Evolutionary conservation across 2,888 invertebrate species (phyloP).

Genomic region (Acanthoscelides obtectus): DNA sequence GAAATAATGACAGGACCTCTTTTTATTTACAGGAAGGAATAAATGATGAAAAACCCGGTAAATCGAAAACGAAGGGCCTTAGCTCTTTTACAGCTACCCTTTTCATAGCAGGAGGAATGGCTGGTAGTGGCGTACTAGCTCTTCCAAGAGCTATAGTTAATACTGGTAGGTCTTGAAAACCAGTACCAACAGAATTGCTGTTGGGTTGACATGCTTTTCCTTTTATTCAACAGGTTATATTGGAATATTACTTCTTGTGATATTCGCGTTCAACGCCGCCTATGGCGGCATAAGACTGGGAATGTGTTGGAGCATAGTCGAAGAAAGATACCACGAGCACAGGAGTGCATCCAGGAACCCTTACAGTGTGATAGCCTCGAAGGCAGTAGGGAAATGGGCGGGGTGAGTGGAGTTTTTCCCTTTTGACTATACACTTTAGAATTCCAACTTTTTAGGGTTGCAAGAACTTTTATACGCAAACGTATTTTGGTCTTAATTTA

Average conservation of each 20-base stretch:
- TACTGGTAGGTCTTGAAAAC: conserved; percentile 51
- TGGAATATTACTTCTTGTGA: conserved; percentile 56
- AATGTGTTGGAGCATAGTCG: conserved; percentile 65
- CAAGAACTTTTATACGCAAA: too few species aligned
- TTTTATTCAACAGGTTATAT: conserved; percentile 55
- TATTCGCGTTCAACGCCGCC: conserved; percentile 58
- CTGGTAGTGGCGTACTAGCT: conserved; percentile 67
- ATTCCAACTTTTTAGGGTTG: too few species aligned
- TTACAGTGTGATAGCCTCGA: conserved; percentile 63
- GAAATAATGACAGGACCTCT: too few species aligned
- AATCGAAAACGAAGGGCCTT: conserved; percentile 34
- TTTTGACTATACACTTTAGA: too few species aligned
- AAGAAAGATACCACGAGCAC: conserved; percentile 60
- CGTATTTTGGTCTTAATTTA: too few species aligned
- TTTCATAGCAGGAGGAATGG: conserved; percentile 67
- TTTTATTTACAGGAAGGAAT: background rate
- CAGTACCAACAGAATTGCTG: background rate
- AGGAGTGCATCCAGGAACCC: conserved; percentile 58
- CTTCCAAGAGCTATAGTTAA: conserved; percentile 61
- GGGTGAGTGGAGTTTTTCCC: too few species aligned
- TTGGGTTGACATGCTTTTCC: background rate
- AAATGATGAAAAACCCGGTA: background rate
- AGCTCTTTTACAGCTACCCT: conserved; percentile 53
- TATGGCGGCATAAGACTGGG: conserved; percentile 65
- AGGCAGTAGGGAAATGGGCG: conserved; percentile 57